Evolutionary conservation across 2,888 invertebrate species (phyloP), one percentile per base, ranked within the genome.

Genomic region (Geophilus truncorum): DNA sequence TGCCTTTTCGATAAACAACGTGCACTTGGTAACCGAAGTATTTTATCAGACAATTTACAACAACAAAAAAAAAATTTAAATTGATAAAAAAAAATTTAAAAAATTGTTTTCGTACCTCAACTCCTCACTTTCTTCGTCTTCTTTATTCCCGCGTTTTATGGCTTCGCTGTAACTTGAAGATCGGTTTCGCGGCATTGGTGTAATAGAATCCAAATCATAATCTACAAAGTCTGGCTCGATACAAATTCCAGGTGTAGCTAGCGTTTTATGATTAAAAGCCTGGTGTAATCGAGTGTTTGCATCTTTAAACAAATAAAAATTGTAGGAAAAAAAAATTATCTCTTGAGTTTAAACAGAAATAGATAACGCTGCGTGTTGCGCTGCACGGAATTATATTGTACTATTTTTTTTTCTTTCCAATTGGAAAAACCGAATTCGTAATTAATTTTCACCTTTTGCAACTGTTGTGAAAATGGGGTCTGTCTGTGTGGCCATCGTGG

Each of bases 401-500:
- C n/a, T 57, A 15, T 0, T 21, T 57, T 57, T 76, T 76, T 32
- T 34, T 34, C 10, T 76, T 34, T 76, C 28, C 10, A 30, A 32
- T 30, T 76, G 23, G 10, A 0, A 30, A 10, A 30, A 76, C 5
- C 12, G 1, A 62, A 23, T 21, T 23, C 21, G 6, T n/a, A 23
- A 23, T 21, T 4, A 18, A 3, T n/a, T 21, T 23, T 10, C 7
- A 62, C 40, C 40, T 40, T 40, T 28, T 32, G 32, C 15, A 28
- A 5, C 30, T 30, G 70, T 4, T 70, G 78, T 34, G 57, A 30
- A 79, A 1, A 81, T 34, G 28, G 82, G 81, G 57, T 83, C 83
- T 18, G 83, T 83, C 78, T 83, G 83, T 18, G 83, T 83, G 23
- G 81, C 80, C 78, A 80, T 82, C 62, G 82, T 82, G 30, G 82